Conservation (phyloP, 2,888 invertebrate species). For the Lasioglossum morio region DNA sequence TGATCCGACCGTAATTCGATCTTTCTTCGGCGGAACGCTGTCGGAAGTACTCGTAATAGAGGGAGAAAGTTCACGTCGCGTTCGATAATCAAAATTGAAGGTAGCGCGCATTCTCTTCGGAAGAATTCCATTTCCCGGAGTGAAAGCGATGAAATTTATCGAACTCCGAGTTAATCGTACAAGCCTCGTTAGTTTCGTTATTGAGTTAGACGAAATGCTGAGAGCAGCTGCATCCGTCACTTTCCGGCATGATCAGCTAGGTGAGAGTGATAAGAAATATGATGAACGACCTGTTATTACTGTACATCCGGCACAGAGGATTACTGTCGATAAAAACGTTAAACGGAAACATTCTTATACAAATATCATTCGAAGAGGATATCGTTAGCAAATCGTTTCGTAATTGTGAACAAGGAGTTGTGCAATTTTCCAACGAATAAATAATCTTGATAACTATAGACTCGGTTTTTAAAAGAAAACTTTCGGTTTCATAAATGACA, state of each 20-base stretch:
- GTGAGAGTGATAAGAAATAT: conserved; percentile 68
- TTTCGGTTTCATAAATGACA: background rate
- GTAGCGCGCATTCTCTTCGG: background rate
- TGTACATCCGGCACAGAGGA: conserved; percentile 52
- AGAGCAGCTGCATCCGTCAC: conserved; percentile 69
- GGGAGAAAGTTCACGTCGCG: conserved; percentile 13
- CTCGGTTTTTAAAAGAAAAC: background rate
- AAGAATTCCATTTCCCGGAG: conserved; percentile 8
- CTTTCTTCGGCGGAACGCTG: background rate
- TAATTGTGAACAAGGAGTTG: background rate
- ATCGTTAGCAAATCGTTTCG: background rate
- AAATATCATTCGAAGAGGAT: conserved; percentile 12
- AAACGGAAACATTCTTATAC: conserved; percentile 20
- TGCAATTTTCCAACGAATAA: background rate
- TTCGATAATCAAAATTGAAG: conserved; percentile 1
- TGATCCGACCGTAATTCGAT: conserved; percentile 3
- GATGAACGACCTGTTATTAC: conserved; percentile 68
- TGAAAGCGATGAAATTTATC: conserved; percentile 56
- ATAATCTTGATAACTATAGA: background rate
- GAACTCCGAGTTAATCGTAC: conserved; percentile 56
- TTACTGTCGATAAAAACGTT: conserved; percentile 58
- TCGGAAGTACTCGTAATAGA: background rate
- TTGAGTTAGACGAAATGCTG: conserved; percentile 68
- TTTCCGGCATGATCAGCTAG: conserved; percentile 65
- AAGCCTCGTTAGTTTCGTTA: conserved; percentile 67